Evolutionary conservation across 2,888 invertebrate species (phyloP).

Genomic region (Tanytarsus gracilentus): DNA sequence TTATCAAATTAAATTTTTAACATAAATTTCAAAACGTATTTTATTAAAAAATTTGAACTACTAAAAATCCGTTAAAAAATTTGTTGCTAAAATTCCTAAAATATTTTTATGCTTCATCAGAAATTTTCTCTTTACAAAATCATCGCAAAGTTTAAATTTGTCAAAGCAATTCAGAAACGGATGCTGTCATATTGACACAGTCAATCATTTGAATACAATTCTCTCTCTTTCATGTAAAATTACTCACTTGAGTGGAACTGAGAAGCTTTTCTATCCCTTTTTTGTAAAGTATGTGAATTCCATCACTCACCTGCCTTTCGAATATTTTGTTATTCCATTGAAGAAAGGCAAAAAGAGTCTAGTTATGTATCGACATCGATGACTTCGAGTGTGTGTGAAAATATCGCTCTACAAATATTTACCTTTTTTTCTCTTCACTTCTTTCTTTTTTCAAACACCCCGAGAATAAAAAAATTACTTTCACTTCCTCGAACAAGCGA

Average conservation of each 20-base stretch:
- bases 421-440: conserved; percentile 3
- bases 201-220: conserved; percentile 24
- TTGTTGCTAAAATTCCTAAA: too few relatives aligned
- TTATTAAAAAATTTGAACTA: background rate
- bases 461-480: too few relatives aligned
- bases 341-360: too few relatives aligned
- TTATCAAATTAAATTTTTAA: too few relatives aligned
- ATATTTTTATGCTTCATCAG: background rate
- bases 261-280: background rate
- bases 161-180: background rate
- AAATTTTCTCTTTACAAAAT: background rate
- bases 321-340: too few relatives aligned
- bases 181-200: conserved; percentile 17
- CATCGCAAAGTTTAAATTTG: background rate
- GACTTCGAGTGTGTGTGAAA: background rate
- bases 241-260: conserved; percentile 22
- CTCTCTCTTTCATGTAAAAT: conserved; percentile 8
- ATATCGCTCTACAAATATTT: background rate
- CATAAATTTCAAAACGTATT: too few relatives aligned
- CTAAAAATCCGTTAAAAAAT: too few relatives aligned
- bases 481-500: too few relatives aligned
- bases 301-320: too few relatives aligned
- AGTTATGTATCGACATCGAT: too few relatives aligned
- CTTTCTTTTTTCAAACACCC: background rate
- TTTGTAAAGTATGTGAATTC: too few relatives aligned